Conservation (phyloP, 2,888 invertebrate genomes). For the Brenthis ino region DNA sequence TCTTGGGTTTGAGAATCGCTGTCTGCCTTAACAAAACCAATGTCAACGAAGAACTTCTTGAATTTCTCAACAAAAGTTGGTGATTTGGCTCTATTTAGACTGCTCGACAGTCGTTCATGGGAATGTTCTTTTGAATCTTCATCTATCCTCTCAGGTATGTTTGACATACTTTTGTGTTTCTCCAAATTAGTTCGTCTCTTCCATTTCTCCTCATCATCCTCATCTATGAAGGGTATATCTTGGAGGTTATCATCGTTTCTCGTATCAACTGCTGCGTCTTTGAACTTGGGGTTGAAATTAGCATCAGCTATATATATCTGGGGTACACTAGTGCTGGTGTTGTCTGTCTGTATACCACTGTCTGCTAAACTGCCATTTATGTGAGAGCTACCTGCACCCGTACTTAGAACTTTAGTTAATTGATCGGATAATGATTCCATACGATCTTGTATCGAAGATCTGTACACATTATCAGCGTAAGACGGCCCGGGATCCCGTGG, state of each 20-base stretch:
- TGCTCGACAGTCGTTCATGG: slow-evolving; percentile 63
- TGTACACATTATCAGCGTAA: slow-evolving; percentile 64
- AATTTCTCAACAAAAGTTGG: slow-evolving; percentile 77
- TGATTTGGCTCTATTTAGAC: slow-evolving; percentile 70
- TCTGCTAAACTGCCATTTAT: slow-evolving; percentile 76
- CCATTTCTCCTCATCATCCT: slow-evolving; percentile 62
- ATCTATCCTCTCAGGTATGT: slow-evolving; percentile 71
- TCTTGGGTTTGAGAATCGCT: slow-evolving; percentile 48
- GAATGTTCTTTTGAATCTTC: slow-evolving; percentile 63
- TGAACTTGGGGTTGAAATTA: slow-evolving; percentile 51
- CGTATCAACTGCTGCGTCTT: slow-evolving; percentile 74
- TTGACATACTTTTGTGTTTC: slow-evolving; percentile 74
- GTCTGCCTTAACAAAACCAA: slow-evolving; percentile 67
- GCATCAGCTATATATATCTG: slow-evolving; percentile 68
- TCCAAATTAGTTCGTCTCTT: slow-evolving; percentile 60
- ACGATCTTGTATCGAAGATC: slow-evolving; percentile 60
- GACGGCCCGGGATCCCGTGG: slow-evolving; percentile 64
- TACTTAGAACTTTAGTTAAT: slow-evolving; percentile 71
- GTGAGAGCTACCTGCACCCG: slow-evolving; percentile 73
- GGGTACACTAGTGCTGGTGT: slow-evolving; percentile 74
- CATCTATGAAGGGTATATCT: slow-evolving; percentile 77
- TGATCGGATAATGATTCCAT: slow-evolving; percentile 73
- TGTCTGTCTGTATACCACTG: slow-evolving; percentile 77
- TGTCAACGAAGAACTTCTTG: slow-evolving; percentile 73
- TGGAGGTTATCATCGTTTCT: slow-evolving; percentile 75